Conservation (phyloP, 2,797 vertebrate species). For the Peromyscus aztecus region DNA sequence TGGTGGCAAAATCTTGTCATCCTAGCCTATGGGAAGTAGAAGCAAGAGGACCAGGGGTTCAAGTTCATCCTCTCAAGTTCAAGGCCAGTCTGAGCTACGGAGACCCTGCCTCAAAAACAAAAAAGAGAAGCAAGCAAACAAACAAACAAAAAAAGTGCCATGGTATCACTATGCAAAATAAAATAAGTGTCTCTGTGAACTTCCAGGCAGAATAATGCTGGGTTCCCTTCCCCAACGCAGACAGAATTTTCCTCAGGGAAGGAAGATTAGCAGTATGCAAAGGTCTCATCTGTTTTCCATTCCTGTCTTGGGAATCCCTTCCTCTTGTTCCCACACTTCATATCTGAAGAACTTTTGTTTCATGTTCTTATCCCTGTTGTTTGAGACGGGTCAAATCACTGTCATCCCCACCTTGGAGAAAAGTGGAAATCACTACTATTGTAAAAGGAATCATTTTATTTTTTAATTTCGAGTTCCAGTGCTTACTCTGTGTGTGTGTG, state of each 20-base stretch:
- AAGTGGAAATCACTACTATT: not conserved
- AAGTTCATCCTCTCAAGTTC: not conserved
- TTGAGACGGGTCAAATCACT: slow-evolving; percentile 5
- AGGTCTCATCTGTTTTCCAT: not conserved
- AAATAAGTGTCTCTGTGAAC: not conserved
- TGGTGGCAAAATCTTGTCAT: not conserved
- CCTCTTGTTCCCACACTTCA: not conserved
- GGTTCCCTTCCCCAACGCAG: not conserved
- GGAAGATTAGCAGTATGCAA: not conserved
- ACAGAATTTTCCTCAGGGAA: not conserved
- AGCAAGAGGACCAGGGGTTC: not conserved
- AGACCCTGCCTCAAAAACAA: not conserved
- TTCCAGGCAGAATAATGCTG: no score
- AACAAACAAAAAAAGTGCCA: not conserved
- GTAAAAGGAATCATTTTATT: slow-evolving; percentile 4
- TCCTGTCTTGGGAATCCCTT: not conserved
- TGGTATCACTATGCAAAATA: not conserved
- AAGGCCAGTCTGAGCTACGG: not conserved
- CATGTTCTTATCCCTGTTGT: not conserved
- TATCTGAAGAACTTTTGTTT: not conserved
- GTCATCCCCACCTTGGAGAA: not conserved
- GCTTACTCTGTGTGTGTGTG: not conserved
- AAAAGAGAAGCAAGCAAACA: not conserved
- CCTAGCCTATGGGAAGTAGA: not conserved
- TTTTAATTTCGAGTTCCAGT: not conserved